Conservation (phyloP, 1,140 invertebrate genomes). For the Drosophila bocki region DNA sequence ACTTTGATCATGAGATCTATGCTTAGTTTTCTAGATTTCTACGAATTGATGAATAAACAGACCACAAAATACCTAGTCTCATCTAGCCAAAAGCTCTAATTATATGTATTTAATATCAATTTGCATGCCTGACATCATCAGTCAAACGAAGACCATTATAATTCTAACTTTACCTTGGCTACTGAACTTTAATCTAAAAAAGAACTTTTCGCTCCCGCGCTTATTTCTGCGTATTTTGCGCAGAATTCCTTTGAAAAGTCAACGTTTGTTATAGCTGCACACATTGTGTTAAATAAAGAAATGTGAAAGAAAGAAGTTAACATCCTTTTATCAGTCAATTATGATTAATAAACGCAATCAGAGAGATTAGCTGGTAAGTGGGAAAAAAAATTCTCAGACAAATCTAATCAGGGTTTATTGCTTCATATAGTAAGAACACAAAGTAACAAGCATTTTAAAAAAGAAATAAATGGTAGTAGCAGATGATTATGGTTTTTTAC, state of each 20-base stretch:
- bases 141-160: neutral
- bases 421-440: neutral
- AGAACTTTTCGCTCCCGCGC: conserved; percentile 9
- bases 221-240: conserved; percentile 14
- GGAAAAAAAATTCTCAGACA: conserved; percentile 10
- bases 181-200: conserved; percentile 19
- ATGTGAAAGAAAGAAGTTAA: neutral
- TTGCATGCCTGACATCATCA: conserved; percentile 36
- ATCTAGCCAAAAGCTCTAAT: conserved; percentile 2
- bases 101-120: conserved; percentile 22
- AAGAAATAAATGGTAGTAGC: neutral
- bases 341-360: conserved; percentile 37
- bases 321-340: conserved; percentile 36
- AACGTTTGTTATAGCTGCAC: neutral
- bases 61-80: neutral
- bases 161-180: conserved; percentile 10
- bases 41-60: conserved; percentile 8
- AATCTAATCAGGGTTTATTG: conserved; percentile 35
- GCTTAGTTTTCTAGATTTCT: neutral
- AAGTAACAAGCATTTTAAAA: neutral
- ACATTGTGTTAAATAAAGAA: conserved; percentile 20
- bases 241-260: conserved; percentile 15
- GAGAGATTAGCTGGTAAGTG: conserved; percentile 16
- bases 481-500: neutral
- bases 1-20: neutral